Evolutionary conservation across 2,113 vertebrate genomes (phyloP).

Genomic region (Pteronura brasiliensis): DNA sequence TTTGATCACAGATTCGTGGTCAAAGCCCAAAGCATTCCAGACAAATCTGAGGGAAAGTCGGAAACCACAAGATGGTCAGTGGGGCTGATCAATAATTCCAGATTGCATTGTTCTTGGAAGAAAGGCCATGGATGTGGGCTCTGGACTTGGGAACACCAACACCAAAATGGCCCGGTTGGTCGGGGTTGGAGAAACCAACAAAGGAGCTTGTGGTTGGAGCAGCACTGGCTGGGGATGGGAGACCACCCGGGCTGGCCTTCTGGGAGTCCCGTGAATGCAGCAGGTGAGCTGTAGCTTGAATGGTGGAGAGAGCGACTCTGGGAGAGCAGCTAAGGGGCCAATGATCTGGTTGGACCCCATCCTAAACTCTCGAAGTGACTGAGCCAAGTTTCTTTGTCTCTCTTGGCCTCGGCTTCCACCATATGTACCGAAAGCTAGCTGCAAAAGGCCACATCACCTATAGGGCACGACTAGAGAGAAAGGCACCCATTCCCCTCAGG

Average conservation of each 20-base stretch:
- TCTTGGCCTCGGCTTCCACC: neutral
- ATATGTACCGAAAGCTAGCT: no score
- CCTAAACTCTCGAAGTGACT: neutral
- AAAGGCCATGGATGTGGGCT: slow-evolving; percentile 22
- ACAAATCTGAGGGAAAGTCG: slow-evolving; percentile 83
- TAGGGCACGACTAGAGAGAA: neutral
- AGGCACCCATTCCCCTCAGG: neutral
- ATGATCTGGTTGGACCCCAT: neutral
- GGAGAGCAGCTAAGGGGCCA: neutral
- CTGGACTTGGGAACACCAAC: slow-evolving; percentile 56
- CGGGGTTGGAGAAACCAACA: neutral
- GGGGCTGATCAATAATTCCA: slow-evolving; percentile 63
- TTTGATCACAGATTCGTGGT: slow-evolving; percentile 92
- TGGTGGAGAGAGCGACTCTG: neutral
- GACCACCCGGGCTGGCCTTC: fast-evolving
- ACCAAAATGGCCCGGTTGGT: neutral
- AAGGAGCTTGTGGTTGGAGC: neutral
- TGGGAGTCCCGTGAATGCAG: neutral
- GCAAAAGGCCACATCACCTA: neutral
- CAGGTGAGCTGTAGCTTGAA: neutral
- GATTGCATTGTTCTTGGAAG: slow-evolving; percentile 69
- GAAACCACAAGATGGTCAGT: slow-evolving; percentile 81
- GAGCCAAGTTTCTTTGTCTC: neutral
- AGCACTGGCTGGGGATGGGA: no score
- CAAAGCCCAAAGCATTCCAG: slow-evolving; percentile 86